Base-by-base conservation (phyloP, 2,888 invertebrate species). In the Aspidiotus rigidus region DNA sequence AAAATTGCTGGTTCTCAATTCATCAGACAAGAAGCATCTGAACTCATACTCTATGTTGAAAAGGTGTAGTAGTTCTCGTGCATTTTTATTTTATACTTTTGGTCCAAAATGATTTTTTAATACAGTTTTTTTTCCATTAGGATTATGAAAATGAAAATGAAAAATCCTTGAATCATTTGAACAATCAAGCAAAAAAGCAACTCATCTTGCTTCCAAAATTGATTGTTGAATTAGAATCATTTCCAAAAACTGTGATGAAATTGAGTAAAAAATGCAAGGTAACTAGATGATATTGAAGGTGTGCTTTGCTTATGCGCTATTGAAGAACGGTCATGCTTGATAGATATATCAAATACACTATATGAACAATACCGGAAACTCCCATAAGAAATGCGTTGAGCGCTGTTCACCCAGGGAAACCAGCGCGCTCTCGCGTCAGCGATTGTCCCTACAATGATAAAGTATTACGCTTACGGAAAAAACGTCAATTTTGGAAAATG, bases 171-270 rank as follows among this genome's bases (percentile, higher is more conserved):
- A 73, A 72, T 62, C 72, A 74, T 15, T 72, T 79, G 66, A 79
- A 80, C 62, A 72, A 72, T 3, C 73, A 74, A 67, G 74, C 74
- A 7, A 73, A 72, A 39, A 75, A 74, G 41, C 74, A 86, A 76
- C 85, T 85, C 0, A 82, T 82, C 73, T 79, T 82, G 17, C 84
- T 87, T 74, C 87, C 87, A 9, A 81, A 83, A 62, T 81, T 86
- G 0, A 83, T 87, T 66, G 80, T 82, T 60, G 85, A 84, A 74
- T 82, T 84, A 1, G 87, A 87, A 76, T 82, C 82, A 74, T 86
- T 86, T 75, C 72, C 73, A 9, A 75, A 75, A 66, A 71, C 72
- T 17, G 73, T 75, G 10, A 74, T 74, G 13, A 72, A 74, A 42
- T 71, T 75, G 10, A 73, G 74, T 13, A 74, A 72, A 66, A 75